Conservation (phyloP, 2,113 vertebrate genomes). For the Periophthalmodon schlosseri region DNA sequence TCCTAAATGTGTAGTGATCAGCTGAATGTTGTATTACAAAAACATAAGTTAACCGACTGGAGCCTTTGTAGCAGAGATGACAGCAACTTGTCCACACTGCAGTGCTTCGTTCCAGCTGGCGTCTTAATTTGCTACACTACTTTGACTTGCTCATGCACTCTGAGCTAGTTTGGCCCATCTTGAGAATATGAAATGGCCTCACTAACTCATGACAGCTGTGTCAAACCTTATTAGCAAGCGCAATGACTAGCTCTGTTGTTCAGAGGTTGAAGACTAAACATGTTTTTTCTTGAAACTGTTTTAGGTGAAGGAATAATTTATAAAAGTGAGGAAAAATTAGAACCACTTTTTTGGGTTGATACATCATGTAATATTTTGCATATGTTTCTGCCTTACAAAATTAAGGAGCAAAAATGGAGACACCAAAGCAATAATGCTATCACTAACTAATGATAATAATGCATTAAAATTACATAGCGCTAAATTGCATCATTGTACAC, state of each 20-base stretch:
- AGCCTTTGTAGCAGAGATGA: neutral
- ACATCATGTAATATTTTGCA: neutral
- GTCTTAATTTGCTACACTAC: slow-evolving; percentile 12
- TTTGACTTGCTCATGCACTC: slow-evolving; percentile 24
- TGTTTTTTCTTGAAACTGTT: neutral
- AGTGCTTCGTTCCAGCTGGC: neutral
- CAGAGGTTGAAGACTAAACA: slow-evolving; percentile 2
- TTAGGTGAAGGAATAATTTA: neutral
- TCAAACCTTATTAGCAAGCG: slow-evolving; percentile 44
- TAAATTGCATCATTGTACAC: neutral
- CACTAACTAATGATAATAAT: no score
- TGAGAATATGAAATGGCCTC: slow-evolving; percentile 34
- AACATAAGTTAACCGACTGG: neutral
- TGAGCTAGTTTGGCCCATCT: slow-evolving; percentile 33
- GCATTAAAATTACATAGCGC: no score
- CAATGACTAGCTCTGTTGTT: slow-evolving; percentile 36
- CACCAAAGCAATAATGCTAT: no score
- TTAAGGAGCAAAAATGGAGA: neutral
- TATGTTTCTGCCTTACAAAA: neutral
- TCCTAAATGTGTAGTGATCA: neutral
- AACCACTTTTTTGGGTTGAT: neutral
- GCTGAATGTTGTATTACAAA: neutral
- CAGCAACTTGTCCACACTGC: slow-evolving; percentile 11
- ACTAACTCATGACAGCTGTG: slow-evolving; percentile 61
- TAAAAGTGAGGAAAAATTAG: neutral